These are phyloP conservation scores for Pelecanus crispus DNA, from an alignment of 2,113 vertebrate species.

Conservation along the genomic window DNA sequence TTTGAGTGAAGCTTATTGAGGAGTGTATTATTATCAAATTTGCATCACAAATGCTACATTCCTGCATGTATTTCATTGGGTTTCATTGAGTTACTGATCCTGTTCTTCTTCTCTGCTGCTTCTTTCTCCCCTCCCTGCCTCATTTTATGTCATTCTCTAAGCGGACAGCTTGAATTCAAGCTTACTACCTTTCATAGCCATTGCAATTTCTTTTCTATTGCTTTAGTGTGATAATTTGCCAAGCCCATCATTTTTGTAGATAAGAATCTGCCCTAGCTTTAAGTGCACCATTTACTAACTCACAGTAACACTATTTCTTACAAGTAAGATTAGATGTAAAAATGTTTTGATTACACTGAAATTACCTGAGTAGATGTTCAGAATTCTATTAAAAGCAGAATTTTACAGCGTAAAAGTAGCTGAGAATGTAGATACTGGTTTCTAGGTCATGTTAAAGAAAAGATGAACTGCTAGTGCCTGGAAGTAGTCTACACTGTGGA, in stretches of 20 bases:
- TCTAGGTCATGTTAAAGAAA: background rate
- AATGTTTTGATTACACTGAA: background rate
- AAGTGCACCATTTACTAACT: background rate
- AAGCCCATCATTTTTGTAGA: background rate
- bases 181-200: background rate
- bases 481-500: background rate
- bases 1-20: slow-evolving; percentile 32
- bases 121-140: background rate
- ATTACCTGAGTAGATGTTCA: background rate
- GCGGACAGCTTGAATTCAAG: background rate
- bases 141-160: background rate
- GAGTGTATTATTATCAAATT: slow-evolving; percentile 32
- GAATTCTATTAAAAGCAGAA: background rate
- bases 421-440: background rate
- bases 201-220: background rate
- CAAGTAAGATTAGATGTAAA: background rate
- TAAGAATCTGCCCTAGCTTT: background rate
- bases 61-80: background rate
- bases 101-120: background rate
- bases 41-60: background rate
- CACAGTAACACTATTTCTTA: background rate
- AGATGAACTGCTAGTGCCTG: background rate
- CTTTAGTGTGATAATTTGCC: background rate
- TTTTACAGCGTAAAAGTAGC: background rate
- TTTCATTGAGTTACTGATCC: background rate